Conservation (phyloP, 1,140 invertebrate genomes). For the Ostrea denselamellosa region DNA sequence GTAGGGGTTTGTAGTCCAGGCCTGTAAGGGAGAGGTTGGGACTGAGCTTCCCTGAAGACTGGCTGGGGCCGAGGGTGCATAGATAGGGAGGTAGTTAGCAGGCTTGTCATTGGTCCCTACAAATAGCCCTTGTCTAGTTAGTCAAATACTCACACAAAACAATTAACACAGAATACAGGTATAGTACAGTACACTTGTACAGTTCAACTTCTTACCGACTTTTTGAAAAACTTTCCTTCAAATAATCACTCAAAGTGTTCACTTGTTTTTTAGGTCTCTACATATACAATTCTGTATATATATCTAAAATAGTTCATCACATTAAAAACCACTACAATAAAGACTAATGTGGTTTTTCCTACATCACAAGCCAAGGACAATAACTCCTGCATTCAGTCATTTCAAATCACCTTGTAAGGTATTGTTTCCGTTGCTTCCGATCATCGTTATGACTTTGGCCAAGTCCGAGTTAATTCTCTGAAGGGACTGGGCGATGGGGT, state of each 20-base stretch:
- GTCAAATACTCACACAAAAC: too few relatives aligned
- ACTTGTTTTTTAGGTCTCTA: too few relatives aligned
- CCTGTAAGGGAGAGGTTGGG: constrained; percentile 47
- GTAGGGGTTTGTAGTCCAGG: constrained; percentile 60
- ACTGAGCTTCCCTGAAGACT: constrained; percentile 43
- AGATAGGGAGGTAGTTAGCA: constrained; percentile 43
- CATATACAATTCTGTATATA: too few relatives aligned
- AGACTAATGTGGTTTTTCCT: too few relatives aligned
- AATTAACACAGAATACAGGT: too few relatives aligned
- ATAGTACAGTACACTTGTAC: too few relatives aligned
- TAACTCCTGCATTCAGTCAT: neutral
- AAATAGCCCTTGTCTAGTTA: neutral
- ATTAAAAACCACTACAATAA: too few relatives aligned
- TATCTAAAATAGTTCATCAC: too few relatives aligned
- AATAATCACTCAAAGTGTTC: too few relatives aligned
- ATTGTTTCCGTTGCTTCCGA: constrained; percentile 61
- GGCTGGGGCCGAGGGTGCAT: constrained; percentile 47
- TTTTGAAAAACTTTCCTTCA: too few relatives aligned
- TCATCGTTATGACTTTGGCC: constrained; percentile 66
- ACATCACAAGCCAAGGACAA: neutral
- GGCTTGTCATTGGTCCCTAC: constrained; percentile 9
- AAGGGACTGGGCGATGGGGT: constrained; percentile 65
- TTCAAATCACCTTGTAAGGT: neutral
- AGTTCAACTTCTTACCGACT: too few relatives aligned
- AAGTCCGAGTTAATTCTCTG: constrained; percentile 72